Conservation (phyloP, 1,140 invertebrate species). For the Drosophila arizonae region DNA sequence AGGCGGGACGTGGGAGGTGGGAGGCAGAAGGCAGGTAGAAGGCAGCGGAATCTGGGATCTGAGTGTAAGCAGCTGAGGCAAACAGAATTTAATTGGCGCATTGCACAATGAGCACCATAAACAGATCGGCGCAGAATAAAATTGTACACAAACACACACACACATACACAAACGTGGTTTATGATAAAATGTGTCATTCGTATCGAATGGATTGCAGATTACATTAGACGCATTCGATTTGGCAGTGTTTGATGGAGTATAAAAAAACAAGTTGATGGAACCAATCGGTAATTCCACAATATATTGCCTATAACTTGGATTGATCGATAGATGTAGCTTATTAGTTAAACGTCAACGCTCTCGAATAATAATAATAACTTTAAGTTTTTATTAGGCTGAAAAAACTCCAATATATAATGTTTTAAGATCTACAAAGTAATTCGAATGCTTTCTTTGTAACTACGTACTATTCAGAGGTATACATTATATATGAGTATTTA, state of each 20-base stretch:
- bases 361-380: too few species aligned
- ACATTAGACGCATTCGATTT: slow-evolving; percentile 45
- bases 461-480: too few species aligned
- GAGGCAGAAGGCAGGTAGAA: background rate
- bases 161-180: background rate
- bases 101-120: slow-evolving; percentile 11
- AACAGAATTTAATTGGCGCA: slow-evolving; percentile 1
- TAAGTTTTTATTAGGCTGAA: too few species aligned
- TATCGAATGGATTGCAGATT: slow-evolving; percentile 42
- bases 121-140: background rate
- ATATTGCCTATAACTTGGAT: background rate
- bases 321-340: background rate
- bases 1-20: background rate
- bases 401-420: too few species aligned
- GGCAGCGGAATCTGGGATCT: background rate
- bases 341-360: too few species aligned
- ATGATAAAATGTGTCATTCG: slow-evolving; percentile 33
- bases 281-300: background rate
- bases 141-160: background rate
- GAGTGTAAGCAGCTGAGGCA: background rate
- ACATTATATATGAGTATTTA: too few species aligned
- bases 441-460: too few species aligned
- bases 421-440: too few species aligned
- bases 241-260: slow-evolving; percentile 35
- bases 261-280: slow-evolving; percentile 6